A percentile compares a stretch with the other conserved stretches of the same genome.
phyloP scores from a whole-genome alignment of 1,140 invertebrate species.

The Musca vetustissima region DNA sequence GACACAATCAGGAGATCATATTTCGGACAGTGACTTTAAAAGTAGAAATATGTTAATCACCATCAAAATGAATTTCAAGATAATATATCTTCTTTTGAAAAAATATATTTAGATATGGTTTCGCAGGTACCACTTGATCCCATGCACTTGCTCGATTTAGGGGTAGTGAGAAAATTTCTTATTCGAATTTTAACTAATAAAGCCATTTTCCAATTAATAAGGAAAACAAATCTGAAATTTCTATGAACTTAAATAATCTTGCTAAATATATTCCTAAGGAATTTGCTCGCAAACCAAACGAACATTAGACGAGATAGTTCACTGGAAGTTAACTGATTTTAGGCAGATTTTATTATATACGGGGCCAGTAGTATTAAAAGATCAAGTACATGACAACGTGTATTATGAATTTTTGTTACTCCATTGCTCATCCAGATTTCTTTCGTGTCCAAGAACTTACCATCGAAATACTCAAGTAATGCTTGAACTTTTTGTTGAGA shows the following conservation, averaged over 20 bases:
- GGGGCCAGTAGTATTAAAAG: slow-evolving; percentile 53
- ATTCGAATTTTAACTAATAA: slow-evolving; percentile 24
- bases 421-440: slow-evolving; percentile 9
- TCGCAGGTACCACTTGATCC: slow-evolving; percentile 28
- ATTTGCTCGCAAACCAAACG: slow-evolving; percentile 43
- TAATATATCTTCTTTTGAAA: slow-evolving; percentile 27
- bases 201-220: slow-evolving; percentile 29
- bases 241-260: neutral
- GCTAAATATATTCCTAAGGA: neutral
- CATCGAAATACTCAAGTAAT: neutral
- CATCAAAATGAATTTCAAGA: slow-evolving; percentile 26
- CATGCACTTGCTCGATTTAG: slow-evolving; percentile 33
- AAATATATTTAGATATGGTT: slow-evolving; percentile 26
- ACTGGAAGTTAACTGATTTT: slow-evolving; percentile 59
- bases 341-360: slow-evolving; percentile 57
- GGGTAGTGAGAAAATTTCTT: slow-evolving; percentile 32
- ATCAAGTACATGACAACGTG: slow-evolving; percentile 20
- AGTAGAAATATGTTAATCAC: slow-evolving; percentile 25
- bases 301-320: slow-evolving; percentile 43
- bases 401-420: slow-evolving; percentile 22
- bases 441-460: slow-evolving; percentile 23
- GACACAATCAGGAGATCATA: neutral
- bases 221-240: neutral
- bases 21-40: slow-evolving; percentile 13
- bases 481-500: neutral